Conservation (phyloP, 2,113 vertebrate species). For the Australoheros scitulus region DNA sequence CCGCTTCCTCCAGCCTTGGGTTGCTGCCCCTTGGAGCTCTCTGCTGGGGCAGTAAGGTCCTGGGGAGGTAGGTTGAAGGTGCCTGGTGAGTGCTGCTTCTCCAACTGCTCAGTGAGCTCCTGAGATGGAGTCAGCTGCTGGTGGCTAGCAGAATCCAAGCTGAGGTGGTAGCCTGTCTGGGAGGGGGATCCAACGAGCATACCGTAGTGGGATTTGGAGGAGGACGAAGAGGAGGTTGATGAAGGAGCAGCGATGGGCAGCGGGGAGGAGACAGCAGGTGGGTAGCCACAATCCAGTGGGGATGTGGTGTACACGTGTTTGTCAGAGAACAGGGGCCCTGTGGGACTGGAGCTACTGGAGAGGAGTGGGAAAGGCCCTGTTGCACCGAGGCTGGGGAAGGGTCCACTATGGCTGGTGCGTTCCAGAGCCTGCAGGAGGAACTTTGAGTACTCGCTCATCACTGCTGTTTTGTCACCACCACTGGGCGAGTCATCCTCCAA, state of each 20-base stretch:
- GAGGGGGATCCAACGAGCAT: slow-evolving; percentile 91
- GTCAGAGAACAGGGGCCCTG: slow-evolving; percentile 92
- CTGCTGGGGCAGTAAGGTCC: slow-evolving; percentile 80
- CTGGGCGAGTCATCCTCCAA: slow-evolving; percentile 89
- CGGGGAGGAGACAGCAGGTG: slow-evolving; percentile 92
- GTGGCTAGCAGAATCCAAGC: slow-evolving; percentile 88
- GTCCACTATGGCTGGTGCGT: slow-evolving; percentile 93
- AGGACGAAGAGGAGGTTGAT: slow-evolving; percentile 85
- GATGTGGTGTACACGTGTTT: slow-evolving; percentile 94
- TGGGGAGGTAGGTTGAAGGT: slow-evolving; percentile 89
- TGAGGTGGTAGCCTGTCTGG: slow-evolving; percentile 92
- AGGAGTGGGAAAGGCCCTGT: slow-evolving; percentile 92
- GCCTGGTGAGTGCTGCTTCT: slow-evolving; percentile 91
- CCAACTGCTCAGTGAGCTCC: slow-evolving; percentile 97
- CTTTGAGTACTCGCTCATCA: slow-evolving; percentile 98
- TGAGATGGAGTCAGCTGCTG: slow-evolving; percentile 99
- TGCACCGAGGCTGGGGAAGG: slow-evolving; percentile 88
- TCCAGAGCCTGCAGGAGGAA: slow-evolving; percentile 98
- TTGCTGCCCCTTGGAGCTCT: slow-evolving; percentile 90
- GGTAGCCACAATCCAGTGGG: slow-evolving; percentile 93
- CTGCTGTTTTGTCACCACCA: slow-evolving; percentile 88
- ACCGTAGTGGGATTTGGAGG: slow-evolving; percentile 96
- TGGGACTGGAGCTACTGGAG: slow-evolving; percentile 87
- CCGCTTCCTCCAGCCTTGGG: slow-evolving; percentile 76
- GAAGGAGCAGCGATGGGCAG: slow-evolving; percentile 86